phyloP scores from a whole-genome alignment of 2,888 invertebrate species.

The Diadromus collaris region DNA sequence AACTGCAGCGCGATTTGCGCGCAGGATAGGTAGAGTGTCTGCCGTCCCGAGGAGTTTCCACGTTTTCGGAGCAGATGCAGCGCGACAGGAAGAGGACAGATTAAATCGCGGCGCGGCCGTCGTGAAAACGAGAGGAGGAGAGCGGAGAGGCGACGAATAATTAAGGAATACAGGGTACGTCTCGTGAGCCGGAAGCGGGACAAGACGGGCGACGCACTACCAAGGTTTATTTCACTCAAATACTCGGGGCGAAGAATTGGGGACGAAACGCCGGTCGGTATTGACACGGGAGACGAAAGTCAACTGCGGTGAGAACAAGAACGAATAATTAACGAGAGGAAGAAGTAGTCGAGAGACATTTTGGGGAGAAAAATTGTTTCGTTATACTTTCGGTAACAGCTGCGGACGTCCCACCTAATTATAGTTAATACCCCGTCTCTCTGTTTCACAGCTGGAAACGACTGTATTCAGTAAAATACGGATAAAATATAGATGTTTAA shows the following conservation, averaged over 20 bases:
- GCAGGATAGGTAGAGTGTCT: not conserved
- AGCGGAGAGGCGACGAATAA: constrained; percentile 45
- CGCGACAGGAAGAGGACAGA: constrained; percentile 53
- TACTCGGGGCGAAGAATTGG: constrained; percentile 47
- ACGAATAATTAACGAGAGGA: constrained; percentile 64
- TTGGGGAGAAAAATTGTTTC: constrained; percentile 42
- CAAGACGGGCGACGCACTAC: constrained; percentile 37
- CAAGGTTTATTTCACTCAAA: constrained; percentile 63
- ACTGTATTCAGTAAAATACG: not conserved
- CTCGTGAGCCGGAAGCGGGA: constrained; percentile 41
- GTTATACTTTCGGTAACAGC: constrained; percentile 63
- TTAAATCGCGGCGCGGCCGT: constrained; percentile 26
- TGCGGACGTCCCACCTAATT: constrained; percentile 64
- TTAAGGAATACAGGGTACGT: constrained; percentile 34
- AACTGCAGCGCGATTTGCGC: constrained; percentile 17
- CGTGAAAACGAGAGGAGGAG: constrained; percentile 5
- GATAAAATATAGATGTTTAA: not conserved
- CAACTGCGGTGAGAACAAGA: constrained; percentile 55
- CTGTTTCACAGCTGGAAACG: not conserved
- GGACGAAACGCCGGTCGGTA: constrained; percentile 43
- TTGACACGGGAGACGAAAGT: not conserved
- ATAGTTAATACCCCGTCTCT: constrained; percentile 39
- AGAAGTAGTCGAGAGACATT: constrained; percentile 27
- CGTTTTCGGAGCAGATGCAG: constrained; percentile 55
- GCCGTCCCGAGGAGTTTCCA: constrained; percentile 19